phyloP scores from a whole-genome alignment of 2,888 invertebrate genomes.

The Busseola fusca region DNA sequence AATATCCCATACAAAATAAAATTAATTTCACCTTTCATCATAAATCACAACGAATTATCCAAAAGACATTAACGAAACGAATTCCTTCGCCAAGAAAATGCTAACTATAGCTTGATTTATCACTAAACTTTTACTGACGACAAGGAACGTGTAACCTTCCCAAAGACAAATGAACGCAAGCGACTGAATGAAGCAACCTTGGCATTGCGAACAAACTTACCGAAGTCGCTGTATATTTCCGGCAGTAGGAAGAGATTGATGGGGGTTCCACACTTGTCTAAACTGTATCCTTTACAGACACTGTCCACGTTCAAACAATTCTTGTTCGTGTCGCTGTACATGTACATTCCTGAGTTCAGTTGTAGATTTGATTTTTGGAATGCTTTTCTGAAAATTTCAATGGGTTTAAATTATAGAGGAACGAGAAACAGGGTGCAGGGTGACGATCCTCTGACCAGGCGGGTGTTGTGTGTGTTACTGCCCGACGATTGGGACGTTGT shows the following conservation, averaged over 20 bases:
- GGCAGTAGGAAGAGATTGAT: constrained; percentile 92
- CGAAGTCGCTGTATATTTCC: constrained; percentile 86
- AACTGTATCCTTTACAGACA: constrained; percentile 85
- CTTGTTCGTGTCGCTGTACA: constrained; percentile 86
- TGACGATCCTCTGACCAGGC: too few relatives aligned
- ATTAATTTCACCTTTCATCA: background rate
- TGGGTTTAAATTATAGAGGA: background rate
- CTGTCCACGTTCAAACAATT: constrained; percentile 80
- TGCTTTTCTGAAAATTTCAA: constrained; percentile 74
- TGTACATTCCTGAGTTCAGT: constrained; percentile 91
- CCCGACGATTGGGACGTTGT: too few relatives aligned
- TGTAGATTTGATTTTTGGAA: constrained; percentile 91
- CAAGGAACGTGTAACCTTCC: constrained; percentile 41
- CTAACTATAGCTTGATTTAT: constrained; percentile 42
- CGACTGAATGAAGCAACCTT: constrained; percentile 53
- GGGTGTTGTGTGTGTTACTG: too few relatives aligned
- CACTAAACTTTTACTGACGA: constrained; percentile 32
- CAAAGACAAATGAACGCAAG: constrained; percentile 51
- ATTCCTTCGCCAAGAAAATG: constrained; percentile 30
- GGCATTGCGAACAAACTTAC: constrained; percentile 68
- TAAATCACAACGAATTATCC: constrained; percentile 44
- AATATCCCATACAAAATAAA: background rate
- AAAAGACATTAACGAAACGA: constrained; percentile 27
- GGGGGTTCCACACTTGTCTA: constrained; percentile 89
- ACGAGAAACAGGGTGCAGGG: too few relatives aligned